A percentile compares a stretch with the other conserved stretches of the same genome.
Conservation (phyloP, 2,888 invertebrate genomes). For the Melanargia galathea region DNA sequence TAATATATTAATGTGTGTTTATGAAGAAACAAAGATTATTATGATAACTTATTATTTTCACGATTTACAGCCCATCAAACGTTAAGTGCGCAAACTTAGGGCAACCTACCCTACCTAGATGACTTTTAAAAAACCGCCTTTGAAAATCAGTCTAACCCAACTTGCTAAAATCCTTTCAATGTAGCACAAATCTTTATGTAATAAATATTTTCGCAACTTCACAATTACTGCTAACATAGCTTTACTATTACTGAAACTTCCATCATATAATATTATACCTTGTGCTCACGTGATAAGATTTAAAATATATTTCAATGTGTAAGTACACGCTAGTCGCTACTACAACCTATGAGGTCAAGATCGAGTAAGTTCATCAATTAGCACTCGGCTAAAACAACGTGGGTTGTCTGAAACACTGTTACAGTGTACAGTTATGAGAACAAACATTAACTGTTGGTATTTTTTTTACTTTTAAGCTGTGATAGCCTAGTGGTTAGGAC, state of each 20-base stretch:
- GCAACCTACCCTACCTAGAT: too few species aligned
- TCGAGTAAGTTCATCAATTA: conserved; percentile 57
- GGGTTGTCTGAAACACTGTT: conserved; percentile 35
- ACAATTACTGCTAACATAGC: conserved; percentile 27
- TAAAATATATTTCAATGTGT: not conserved
- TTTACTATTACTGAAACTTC: conserved; percentile 10
- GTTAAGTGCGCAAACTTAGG: too few species aligned
- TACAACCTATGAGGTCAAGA: conserved; percentile 47
- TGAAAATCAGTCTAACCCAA: not conserved
- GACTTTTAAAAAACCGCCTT: not conserved
- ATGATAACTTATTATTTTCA: too few species aligned
- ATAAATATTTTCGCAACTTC: conserved; percentile 56
- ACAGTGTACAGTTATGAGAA: conserved; percentile 9
- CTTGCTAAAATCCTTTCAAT: conserved; percentile 44
- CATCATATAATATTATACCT: conserved; percentile 42
- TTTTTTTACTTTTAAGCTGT: not conserved
- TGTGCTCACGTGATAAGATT: conserved; percentile 37
- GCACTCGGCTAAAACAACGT: conserved; percentile 45
- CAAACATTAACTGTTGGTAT: not conserved
- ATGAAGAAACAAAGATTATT: too few species aligned
- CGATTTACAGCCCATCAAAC: too few species aligned
- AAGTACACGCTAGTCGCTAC: conserved; percentile 33
- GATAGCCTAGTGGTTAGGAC: too few species aligned
- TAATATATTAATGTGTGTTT: too few species aligned
- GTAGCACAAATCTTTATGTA: conserved; percentile 53